These are phyloP conservation scores for Notechis scutatus DNA, from an alignment of 2,113 vertebrate species.

Conservation along the genomic window DNA sequence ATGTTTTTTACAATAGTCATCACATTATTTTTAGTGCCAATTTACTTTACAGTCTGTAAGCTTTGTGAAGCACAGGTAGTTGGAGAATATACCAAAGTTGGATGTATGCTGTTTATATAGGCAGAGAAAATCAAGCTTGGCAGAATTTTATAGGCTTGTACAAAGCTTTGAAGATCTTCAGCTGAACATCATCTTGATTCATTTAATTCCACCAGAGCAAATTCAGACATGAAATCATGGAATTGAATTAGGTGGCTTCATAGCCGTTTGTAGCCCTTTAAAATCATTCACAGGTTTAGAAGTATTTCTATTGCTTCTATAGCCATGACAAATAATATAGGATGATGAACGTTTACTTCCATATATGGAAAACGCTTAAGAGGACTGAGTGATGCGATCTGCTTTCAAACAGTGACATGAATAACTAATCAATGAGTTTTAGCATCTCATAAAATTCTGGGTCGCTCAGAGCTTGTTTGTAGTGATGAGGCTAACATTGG, in stretches of 20 bases:
- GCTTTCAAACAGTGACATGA: background rate
- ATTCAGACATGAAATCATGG: background rate
- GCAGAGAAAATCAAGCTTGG: background rate
- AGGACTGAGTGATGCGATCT: background rate
- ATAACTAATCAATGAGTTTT: background rate
- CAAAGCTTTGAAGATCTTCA: background rate
- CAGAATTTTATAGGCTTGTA: background rate
- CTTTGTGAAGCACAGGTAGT: background rate
- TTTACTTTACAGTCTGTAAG: background rate
- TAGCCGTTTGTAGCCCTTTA: background rate
- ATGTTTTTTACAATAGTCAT: background rate
- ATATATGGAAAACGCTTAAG: background rate
- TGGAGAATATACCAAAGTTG: background rate
- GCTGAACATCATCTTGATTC: background rate
- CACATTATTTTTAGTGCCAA: background rate
- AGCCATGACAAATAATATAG: background rate
- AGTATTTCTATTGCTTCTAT: background rate
- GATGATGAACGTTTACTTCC: background rate
- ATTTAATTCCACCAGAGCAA: background rate
- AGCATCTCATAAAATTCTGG: background rate
- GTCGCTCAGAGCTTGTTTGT: background rate
- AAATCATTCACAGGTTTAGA: background rate
- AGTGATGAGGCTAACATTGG: background rate
- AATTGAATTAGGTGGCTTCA: background rate
- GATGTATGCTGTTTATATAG: background rate